A percentile compares a stretch with the other conserved stretches of the same genome.
phyloP scores from a whole-genome alignment of 2,113 vertebrate genomes.

The Urocitellus parryii region DNA sequence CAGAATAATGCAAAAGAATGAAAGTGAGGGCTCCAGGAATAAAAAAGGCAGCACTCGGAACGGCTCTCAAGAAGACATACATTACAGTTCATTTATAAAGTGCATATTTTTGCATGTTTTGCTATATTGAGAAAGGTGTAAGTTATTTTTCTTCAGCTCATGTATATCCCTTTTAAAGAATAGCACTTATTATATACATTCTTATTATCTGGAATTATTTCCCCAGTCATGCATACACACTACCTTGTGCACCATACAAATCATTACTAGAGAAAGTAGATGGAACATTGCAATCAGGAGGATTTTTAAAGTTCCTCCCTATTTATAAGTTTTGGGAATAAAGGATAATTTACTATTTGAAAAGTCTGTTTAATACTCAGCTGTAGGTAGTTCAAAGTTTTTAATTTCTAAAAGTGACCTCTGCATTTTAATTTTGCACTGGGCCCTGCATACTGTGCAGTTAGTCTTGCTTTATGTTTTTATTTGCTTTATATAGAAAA shows the following conservation, averaged over 20 bases:
- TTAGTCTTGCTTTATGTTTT: not conserved
- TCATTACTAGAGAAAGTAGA: not conserved
- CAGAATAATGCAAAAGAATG: not conserved
- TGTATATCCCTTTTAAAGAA: not conserved
- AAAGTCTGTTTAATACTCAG: not conserved
- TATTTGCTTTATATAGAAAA: not conserved
- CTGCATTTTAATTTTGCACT: not conserved
- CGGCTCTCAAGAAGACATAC: not conserved
- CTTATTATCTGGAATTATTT: not conserved
- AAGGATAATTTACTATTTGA: not conserved
- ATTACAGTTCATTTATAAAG: not conserved
- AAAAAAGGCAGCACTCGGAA: not conserved
- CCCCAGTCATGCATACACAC: not conserved
- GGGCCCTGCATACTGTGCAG: not conserved
- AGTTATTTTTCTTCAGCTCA: not conserved
- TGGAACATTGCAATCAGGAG: not conserved
- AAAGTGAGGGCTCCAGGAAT: not conserved
- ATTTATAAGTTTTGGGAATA: conserved; percentile 2
- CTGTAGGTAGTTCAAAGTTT: not conserved
- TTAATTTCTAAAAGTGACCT: not conserved
- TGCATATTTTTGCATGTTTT: not conserved
- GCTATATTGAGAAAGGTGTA: not conserved
- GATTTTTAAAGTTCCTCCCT: not conserved
- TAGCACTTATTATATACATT: not conserved
- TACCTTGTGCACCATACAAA: not conserved